phyloP scores from a whole-genome alignment of 2,797 vertebrate species.

The Etheostoma nigrum region DNA sequence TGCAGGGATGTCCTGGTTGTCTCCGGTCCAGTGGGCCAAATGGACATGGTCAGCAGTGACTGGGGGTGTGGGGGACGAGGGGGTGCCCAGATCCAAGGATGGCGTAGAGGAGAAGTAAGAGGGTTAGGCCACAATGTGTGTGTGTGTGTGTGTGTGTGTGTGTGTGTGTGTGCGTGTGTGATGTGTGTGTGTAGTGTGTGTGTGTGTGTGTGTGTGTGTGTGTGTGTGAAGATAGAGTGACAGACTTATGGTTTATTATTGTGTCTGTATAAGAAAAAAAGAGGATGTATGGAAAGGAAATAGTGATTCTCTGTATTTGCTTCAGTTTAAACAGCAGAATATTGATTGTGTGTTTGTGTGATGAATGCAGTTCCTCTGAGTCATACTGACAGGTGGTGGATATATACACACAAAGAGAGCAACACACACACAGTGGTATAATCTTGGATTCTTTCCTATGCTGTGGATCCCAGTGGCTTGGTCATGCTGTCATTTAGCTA shows the following conservation, averaged over 20 bases:
- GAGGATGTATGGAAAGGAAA: constrained; percentile 1
- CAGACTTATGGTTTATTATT: constrained; percentile 6
- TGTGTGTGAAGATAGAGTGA: not conserved
- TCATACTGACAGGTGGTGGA: constrained; percentile 71
- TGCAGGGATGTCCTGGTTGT: constrained; percentile 89
- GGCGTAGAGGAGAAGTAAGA: constrained; percentile 81
- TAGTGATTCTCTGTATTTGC: not conserved
- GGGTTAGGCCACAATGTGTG: constrained; percentile 24
- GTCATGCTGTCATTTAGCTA: constrained; percentile 34
- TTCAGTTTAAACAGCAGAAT: not conserved
- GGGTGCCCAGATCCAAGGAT: constrained; percentile 62
- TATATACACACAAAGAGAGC: constrained; percentile 33
- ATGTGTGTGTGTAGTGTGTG: constrained; percentile 18
- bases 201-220: constrained; percentile 11
- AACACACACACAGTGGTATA: constrained; percentile 34
- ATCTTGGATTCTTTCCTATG: constrained; percentile 58
- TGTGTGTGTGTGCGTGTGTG: not conserved
- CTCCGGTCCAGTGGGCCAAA: constrained; percentile 95
- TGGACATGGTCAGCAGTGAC: constrained; percentile 97
- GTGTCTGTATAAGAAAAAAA: not conserved
- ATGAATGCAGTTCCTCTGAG: constrained; percentile 57
- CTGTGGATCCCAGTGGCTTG: constrained; percentile 2
- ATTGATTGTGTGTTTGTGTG: constrained; percentile 34
- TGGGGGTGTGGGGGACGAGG: constrained; percentile 82
- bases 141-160: constrained; percentile 19